Conservation (phyloP, 2,888 invertebrate species). For the Azorinus chamasolen region DNA sequence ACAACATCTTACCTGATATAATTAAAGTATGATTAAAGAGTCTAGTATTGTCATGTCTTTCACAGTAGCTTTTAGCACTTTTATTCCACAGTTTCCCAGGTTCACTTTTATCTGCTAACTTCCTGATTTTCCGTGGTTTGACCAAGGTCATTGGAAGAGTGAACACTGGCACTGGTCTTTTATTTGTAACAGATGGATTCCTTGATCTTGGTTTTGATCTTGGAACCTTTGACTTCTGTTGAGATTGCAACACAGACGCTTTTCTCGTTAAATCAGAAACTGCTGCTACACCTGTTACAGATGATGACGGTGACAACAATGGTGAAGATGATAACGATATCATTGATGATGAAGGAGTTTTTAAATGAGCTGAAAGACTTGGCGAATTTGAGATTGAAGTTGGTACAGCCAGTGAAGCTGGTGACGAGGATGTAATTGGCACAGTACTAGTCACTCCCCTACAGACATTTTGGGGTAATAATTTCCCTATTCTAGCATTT, state of each 20-base stretch:
- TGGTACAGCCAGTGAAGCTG: conserved; percentile 17
- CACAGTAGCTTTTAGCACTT: conserved; percentile 77
- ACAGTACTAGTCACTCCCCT: conserved; percentile 26
- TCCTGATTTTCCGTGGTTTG: conserved; percentile 73
- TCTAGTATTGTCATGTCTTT: conserved; percentile 73
- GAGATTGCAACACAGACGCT: conserved; percentile 1
- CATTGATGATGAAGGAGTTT: conserved; percentile 36
- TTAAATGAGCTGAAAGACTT: conserved; percentile 8
- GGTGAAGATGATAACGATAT: conserved; percentile 31
- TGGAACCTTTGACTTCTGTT: conserved; percentile 30
- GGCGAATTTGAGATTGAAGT: conserved; percentile 9
- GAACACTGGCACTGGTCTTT: conserved; percentile 52
- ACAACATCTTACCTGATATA: conserved; percentile 70
- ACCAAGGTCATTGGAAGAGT: conserved; percentile 69
- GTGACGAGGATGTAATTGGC: conserved; percentile 30
- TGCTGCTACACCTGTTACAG: conserved; percentile 13
- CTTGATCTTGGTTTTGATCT: conserved; percentile 29
- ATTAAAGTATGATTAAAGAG: conserved; percentile 74
- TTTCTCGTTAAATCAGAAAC: conserved; percentile 5
- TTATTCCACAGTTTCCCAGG: conserved; percentile 80
- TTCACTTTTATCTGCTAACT: conserved; percentile 77
- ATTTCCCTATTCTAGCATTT: conserved; percentile 15
- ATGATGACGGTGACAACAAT: conserved; percentile 21
- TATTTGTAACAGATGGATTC: conserved; percentile 37
- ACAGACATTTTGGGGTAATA: conserved; percentile 33